These are phyloP conservation scores for Brevimyrus niger DNA, from an alignment of 2,113 vertebrate genomes.

Conservation along the genomic window DNA sequence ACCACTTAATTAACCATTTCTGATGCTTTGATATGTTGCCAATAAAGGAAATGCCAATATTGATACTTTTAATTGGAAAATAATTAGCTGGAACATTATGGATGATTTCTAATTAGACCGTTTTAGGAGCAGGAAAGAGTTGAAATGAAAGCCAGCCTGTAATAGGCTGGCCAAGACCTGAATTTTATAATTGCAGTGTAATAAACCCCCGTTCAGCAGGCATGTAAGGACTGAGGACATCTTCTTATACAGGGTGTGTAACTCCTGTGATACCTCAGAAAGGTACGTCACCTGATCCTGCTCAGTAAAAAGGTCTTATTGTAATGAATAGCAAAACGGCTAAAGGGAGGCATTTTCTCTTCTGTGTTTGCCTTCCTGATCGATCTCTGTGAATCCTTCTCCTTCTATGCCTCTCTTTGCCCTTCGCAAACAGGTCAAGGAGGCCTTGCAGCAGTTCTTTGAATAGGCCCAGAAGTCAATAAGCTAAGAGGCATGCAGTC, in stretches of 20 bases:
- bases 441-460: background rate
- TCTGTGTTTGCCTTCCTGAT: background rate
- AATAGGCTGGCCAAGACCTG: background rate
- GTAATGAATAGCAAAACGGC: background rate
- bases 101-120: background rate
- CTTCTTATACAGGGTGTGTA: background rate
- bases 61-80: background rate
- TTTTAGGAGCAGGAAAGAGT: background rate
- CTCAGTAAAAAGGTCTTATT: background rate
- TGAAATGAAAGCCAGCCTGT: background rate
- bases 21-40: background rate
- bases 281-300: background rate
- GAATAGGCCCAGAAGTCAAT: background rate
- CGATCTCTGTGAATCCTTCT: background rate
- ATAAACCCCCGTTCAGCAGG: background rate
- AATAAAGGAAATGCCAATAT: background rate
- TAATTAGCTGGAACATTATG: background rate
- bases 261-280: background rate
- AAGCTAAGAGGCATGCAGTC: background rate
- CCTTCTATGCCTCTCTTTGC: background rate
- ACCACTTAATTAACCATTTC: background rate
- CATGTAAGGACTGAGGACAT: background rate
- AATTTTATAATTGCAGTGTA: background rate
- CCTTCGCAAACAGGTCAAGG: background rate
- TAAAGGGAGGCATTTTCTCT: background rate